These are phyloP conservation scores for Halictus quadricinctus DNA, from an alignment of 2,888 invertebrate species.

Conservation along the genomic window DNA sequence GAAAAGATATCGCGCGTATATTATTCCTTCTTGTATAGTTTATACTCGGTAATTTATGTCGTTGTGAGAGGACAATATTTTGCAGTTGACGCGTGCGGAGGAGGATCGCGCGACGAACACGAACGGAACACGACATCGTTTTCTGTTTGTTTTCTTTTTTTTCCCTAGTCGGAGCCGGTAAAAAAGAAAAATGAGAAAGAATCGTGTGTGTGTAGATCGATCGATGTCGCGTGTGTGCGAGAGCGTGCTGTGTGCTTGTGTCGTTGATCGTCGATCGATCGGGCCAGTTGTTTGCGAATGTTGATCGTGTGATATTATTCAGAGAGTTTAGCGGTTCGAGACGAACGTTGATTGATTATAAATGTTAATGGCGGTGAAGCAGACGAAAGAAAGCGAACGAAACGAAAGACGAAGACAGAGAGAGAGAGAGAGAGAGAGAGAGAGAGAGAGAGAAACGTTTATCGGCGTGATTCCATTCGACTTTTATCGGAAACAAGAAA, in stretches of 20 bases:
- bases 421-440: background rate
- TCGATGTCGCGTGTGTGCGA: background rate
- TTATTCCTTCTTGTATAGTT: conserved; percentile 67
- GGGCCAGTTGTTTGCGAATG: conserved; percentile 19
- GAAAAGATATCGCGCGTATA: conserved; percentile 35
- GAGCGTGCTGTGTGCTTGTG: background rate
- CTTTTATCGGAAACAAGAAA: conserved; percentile 1
- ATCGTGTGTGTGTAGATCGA: background rate
- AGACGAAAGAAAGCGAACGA: background rate
- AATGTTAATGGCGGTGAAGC: background rate
- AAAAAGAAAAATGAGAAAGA: background rate
- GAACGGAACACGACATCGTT: conserved; percentile 18
- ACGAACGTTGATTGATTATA: conserved; percentile 16
- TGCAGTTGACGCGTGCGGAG: conserved; percentile 43
- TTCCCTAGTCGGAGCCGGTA: background rate
- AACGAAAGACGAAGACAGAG: background rate
- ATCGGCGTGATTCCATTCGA: conserved; percentile 21
- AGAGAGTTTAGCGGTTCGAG: conserved; percentile 14
- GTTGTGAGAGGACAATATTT: conserved; percentile 68
- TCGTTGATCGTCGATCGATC: conserved; percentile 23
- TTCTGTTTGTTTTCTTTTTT: background rate
- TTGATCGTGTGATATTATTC: conserved; percentile 38
- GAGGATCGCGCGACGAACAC: conserved; percentile 15
- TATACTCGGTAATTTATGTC: conserved; percentile 66
- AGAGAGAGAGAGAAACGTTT: background rate